Evolutionary conservation across 2,797 vertebrate genomes (phyloP).

Genomic region (Sebastes nivosus): DNA sequence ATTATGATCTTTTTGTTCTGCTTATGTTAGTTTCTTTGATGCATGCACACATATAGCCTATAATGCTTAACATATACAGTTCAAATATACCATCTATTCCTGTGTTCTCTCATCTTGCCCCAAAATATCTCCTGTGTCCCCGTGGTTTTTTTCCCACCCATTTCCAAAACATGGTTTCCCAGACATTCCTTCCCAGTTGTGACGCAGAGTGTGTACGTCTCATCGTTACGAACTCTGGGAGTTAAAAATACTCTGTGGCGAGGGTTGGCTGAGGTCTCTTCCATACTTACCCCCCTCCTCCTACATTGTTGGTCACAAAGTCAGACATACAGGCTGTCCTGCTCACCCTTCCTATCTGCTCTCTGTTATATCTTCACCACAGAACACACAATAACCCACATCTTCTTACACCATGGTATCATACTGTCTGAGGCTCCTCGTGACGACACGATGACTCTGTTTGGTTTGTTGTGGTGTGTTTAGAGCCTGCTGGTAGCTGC

Average conservation of each 20-base stretch:
- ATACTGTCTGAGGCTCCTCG: background rate
- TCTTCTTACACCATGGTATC: constrained; percentile 26
- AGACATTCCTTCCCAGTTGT: constrained; percentile 78
- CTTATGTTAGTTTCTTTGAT: background rate
- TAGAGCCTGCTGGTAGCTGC: background rate
- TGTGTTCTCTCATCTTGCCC: constrained; percentile 33
- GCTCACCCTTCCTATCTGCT: constrained; percentile 18
- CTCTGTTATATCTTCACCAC: constrained; percentile 13
- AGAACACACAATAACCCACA: constrained; percentile 35
- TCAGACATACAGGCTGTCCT: constrained; percentile 34
- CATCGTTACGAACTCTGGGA: constrained; percentile 31
- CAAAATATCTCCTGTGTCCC: constrained; percentile 52
- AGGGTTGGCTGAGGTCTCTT: constrained; percentile 58
- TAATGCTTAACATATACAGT: background rate
- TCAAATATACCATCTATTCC: constrained; percentile 9
- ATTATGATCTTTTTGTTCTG: background rate
- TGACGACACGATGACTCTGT: constrained; percentile 3
- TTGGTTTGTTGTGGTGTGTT: background rate
- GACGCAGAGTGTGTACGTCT: constrained; percentile 72
- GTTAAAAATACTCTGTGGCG: constrained; percentile 70
- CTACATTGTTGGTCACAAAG: constrained; percentile 3
- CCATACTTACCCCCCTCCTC: constrained; percentile 5
- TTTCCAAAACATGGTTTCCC: constrained; percentile 73
- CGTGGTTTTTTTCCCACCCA: constrained; percentile 10
- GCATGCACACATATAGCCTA: background rate